Evolutionary conservation across 2,888 invertebrate genomes (phyloP).

Genomic region (Teleogryllus oceanicus): DNA sequence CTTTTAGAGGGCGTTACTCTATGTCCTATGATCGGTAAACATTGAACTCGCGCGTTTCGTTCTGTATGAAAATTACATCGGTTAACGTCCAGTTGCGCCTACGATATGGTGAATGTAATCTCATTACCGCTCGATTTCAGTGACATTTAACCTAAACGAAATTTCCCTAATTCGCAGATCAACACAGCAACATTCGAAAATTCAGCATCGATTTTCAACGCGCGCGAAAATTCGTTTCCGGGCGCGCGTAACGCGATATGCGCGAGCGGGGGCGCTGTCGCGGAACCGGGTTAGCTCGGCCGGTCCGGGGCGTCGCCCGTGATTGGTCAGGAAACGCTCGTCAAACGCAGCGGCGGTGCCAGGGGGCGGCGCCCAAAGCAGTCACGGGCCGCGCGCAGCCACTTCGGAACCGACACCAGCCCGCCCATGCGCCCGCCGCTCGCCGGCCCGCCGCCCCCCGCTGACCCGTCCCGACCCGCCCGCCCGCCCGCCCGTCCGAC

Average conservation of each 20-base stretch:
- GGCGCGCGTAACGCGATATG: background rate
- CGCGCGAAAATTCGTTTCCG: background rate
- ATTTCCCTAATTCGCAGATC: background rate
- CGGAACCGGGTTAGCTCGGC: too few relatives aligned
- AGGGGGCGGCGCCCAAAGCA: too few relatives aligned
- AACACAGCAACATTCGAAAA: background rate
- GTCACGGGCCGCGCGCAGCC: too few relatives aligned
- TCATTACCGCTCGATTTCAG: background rate
- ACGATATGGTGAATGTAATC: background rate
- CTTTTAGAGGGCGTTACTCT: too few relatives aligned
- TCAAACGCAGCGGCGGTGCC: too few relatives aligned
- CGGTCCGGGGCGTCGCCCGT: background rate
- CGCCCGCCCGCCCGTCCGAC: too few relatives aligned
- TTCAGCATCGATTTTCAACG: background rate
- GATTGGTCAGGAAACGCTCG: background rate
- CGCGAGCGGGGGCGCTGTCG: background rate
- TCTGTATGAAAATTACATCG: background rate
- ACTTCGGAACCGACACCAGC: too few relatives aligned
- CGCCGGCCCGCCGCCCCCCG: too few relatives aligned
- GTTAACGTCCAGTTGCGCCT: conserved; percentile 4
- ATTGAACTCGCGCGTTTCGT: background rate
- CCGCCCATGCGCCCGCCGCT: too few relatives aligned
- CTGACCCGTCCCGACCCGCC: too few relatives aligned
- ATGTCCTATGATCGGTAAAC: background rate
- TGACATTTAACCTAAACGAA: conserved; percentile 7